phyloP scores from a whole-genome alignment of 2,797 vertebrate genomes.

The Chelmon rostratus region DNA sequence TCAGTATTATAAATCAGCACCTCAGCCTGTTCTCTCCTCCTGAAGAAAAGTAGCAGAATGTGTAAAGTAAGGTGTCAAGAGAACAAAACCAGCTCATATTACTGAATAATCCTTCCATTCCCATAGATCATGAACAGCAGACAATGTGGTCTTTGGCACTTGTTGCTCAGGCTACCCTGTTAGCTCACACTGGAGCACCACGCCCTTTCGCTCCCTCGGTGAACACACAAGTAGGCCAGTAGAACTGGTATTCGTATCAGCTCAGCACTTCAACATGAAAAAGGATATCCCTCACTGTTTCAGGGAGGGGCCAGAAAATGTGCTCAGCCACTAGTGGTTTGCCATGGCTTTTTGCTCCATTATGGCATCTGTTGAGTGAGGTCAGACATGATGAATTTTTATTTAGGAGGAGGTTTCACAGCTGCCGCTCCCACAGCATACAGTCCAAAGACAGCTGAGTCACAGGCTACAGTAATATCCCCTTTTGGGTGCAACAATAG shows the following conservation, averaged over 20 bases:
- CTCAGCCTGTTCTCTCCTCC: neutral
- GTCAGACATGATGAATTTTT: slow-evolving; percentile 65
- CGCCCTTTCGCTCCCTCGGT: slow-evolving; percentile 57
- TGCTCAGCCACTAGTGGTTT: slow-evolving; percentile 45
- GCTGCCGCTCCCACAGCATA: slow-evolving; percentile 57
- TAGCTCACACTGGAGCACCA: slow-evolving; percentile 52
- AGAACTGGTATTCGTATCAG: slow-evolving; percentile 78
- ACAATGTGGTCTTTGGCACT: slow-evolving; percentile 49
- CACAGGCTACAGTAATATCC: slow-evolving; percentile 41
- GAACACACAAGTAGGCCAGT: slow-evolving; percentile 62
- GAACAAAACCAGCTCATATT: slow-evolving; percentile 24
- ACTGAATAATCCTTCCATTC: slow-evolving; percentile 2
- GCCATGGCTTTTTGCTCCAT: slow-evolving; percentile 52
- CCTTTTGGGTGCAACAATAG: slow-evolving; percentile 30
- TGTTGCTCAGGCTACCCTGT: slow-evolving; percentile 47
- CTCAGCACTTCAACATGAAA: slow-evolving; percentile 56
- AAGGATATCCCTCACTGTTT: slow-evolving; percentile 71
- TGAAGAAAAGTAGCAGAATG: neutral
- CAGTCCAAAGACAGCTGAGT: slow-evolving; percentile 63
- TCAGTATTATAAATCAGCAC: slow-evolving; percentile 3
- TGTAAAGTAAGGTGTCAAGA: neutral
- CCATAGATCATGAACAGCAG: slow-evolving; percentile 11
- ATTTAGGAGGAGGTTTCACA: slow-evolving; percentile 59
- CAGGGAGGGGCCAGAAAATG: slow-evolving; percentile 70
- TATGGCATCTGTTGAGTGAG: slow-evolving; percentile 69